phyloP scores from a whole-genome alignment of 2,888 invertebrate species.

The Phlogophora meticulosa region DNA sequence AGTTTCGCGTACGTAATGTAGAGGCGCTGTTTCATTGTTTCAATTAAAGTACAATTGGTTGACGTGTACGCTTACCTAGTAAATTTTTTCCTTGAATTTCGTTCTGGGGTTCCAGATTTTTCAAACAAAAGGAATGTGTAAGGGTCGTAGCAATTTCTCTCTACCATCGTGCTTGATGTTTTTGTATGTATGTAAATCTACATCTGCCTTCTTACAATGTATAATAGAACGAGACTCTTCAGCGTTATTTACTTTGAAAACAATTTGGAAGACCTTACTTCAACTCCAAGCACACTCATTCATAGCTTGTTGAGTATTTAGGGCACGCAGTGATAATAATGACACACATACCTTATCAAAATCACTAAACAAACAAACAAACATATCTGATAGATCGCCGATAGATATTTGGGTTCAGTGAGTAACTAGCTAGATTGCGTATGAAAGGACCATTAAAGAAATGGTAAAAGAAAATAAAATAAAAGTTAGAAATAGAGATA shows the following conservation, averaged over 20 bases:
- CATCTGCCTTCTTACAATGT: too few relatives aligned
- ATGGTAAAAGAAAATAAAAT: neutral
- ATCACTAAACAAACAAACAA: constrained; percentile 81
- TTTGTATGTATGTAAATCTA: too few relatives aligned
- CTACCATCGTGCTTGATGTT: too few relatives aligned
- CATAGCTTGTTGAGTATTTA: constrained; percentile 72
- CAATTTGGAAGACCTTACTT: constrained; percentile 35
- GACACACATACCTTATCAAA: constrained; percentile 81
- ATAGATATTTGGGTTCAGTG: constrained; percentile 59
- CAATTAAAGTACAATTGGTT: too few relatives aligned
- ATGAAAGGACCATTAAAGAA: neutral
- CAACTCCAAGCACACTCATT: constrained; percentile 60
- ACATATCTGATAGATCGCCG: constrained; percentile 74
- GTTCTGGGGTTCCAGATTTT: too few relatives aligned
- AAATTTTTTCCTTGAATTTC: too few relatives aligned
- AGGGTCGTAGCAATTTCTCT: too few relatives aligned
- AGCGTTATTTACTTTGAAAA: neutral
- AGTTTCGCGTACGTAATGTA: too few relatives aligned
- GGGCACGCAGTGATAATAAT: constrained; percentile 81
- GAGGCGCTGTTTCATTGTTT: too few relatives aligned
- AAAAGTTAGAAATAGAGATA: neutral
- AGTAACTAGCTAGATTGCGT: constrained; percentile 12
- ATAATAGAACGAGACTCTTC: neutral
- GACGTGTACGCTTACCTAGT: too few relatives aligned
- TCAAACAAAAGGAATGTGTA: too few relatives aligned